A percentile compares a stretch with the other conserved stretches of the same genome.
These are phyloP conservation scores for Allacma fusca DNA, from an alignment of 2,888 invertebrate species.

Conservation along the genomic window DNA sequence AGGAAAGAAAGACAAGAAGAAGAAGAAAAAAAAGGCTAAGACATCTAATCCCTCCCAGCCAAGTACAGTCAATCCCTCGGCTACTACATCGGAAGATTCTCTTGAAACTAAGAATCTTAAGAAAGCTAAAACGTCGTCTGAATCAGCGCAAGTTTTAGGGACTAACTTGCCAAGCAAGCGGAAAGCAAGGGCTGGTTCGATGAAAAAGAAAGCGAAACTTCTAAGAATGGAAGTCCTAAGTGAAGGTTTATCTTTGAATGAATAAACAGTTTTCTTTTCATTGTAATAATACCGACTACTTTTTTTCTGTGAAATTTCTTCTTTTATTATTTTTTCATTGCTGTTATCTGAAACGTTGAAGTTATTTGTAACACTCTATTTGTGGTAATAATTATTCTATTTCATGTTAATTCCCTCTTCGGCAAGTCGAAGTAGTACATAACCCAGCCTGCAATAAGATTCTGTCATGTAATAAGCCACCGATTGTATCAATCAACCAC, in stretches of 20 bases:
- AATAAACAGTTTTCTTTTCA: conserved; percentile 27
- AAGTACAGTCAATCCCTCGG: not conserved
- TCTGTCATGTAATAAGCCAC: too few species aligned
- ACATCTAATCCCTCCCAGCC: not conserved
- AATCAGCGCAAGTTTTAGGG: not conserved
- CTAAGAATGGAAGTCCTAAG: conserved; percentile 38
- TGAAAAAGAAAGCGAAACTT: conserved; percentile 41
- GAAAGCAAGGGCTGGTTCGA: conserved; percentile 29
- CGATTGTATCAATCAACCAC: too few species aligned
- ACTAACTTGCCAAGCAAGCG: conserved; percentile 4
- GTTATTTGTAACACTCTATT: too few species aligned
- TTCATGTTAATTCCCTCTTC: too few species aligned
- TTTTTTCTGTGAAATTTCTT: too few species aligned
- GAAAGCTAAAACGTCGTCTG: not conserved
- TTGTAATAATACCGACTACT: not conserved
- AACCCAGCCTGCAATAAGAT: too few species aligned
- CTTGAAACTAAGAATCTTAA: not conserved
- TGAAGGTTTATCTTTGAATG: conserved; percentile 42
- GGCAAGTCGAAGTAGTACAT: too few species aligned
- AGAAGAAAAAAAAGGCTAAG: not conserved
- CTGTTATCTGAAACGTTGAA: too few species aligned
- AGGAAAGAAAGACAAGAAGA: conserved; percentile 6
- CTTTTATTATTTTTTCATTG: too few species aligned
- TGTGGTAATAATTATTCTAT: too few species aligned
- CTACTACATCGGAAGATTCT: not conserved